Conservation (phyloP, 2,888 invertebrate genomes). For the Drosophila flavopinicola region DNA sequence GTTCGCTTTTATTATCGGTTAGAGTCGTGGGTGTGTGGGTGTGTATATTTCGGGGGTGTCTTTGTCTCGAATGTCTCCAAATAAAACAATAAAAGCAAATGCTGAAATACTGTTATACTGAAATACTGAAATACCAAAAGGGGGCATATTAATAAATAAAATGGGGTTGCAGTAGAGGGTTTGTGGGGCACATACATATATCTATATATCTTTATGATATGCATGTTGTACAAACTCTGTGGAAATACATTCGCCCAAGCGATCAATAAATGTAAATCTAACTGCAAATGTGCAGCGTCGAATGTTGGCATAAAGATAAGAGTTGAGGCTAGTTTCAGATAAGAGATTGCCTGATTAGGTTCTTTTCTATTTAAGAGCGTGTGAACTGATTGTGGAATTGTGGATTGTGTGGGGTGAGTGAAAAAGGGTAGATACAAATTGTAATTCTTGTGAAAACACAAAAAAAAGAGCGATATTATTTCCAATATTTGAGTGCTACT, state of each 20-base stretch:
- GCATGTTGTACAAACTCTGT: slow-evolving; percentile 31
- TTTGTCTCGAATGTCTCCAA: slow-evolving; percentile 59
- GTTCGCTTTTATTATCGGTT: slow-evolving; percentile 37
- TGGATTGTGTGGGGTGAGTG: neutral
- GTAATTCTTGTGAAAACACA: no score
- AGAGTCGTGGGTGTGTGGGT: no score
- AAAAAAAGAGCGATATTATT: no score
- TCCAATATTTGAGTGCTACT: no score
- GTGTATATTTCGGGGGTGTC: no score
- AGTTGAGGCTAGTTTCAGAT: neutral
- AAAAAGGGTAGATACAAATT: neutral
- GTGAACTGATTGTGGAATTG: slow-evolving; percentile 9
- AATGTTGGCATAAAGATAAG: neutral
- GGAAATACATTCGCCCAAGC: slow-evolving; percentile 4
- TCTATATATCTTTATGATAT: slow-evolving; percentile 62
- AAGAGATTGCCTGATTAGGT: slow-evolving; percentile 1
- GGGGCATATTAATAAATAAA: slow-evolving; percentile 70
- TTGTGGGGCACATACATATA: slow-evolving; percentile 15
- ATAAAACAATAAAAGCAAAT: slow-evolving; percentile 77
- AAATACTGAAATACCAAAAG: slow-evolving; percentile 40
- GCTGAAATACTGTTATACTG: slow-evolving; percentile 41
- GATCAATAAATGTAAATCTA: slow-evolving; percentile 62
- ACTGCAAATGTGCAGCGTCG: slow-evolving; percentile 8
- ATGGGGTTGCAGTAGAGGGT: slow-evolving; percentile 27
- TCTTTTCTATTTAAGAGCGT: slow-evolving; percentile 2